Percentiles rank a stretch among this genome's conserved stretches.
Evolutionary conservation across 1,140 invertebrate genomes (phyloP).

Genomic region (Argopecten irradians): DNA sequence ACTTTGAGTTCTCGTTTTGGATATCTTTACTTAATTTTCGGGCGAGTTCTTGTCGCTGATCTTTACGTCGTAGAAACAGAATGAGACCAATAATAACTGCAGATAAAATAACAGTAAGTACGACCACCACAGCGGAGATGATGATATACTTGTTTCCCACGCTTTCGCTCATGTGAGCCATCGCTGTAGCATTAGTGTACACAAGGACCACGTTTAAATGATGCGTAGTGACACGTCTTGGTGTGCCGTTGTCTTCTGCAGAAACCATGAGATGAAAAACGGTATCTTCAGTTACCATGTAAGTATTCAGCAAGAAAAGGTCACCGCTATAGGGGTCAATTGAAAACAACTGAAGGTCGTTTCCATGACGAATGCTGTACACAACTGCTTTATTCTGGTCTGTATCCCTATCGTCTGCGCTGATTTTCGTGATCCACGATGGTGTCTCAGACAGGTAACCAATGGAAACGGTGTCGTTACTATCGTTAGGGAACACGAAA

Average conservation of each 20-base stretch:
- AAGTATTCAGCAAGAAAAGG: slow-evolving; percentile 54
- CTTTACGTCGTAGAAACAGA: slow-evolving; percentile 58
- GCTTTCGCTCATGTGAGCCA: slow-evolving; percentile 29
- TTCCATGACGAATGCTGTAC: slow-evolving; percentile 90
- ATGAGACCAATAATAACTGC: slow-evolving; percentile 64
- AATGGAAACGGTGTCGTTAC: slow-evolving; percentile 64
- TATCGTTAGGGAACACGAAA: slow-evolving; percentile 80
- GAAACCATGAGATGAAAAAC: slow-evolving; percentile 57
- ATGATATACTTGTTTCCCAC: slow-evolving; percentile 57
- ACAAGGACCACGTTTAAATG: slow-evolving; percentile 59
- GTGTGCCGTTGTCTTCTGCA: slow-evolving; percentile 61
- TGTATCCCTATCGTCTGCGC: slow-evolving; percentile 89
- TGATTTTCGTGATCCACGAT: slow-evolving; percentile 56
- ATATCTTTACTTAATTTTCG: slow-evolving; percentile 29
- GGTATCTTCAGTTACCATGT: slow-evolving; percentile 51
- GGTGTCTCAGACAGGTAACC: slow-evolving; percentile 56
- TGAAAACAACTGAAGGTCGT: slow-evolving; percentile 85
- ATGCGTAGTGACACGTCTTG: slow-evolving; percentile 48
- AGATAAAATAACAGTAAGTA: slow-evolving; percentile 65
- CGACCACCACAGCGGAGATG: slow-evolving; percentile 65
- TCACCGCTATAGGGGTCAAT: slow-evolving; percentile 58
- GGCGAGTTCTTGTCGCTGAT: slow-evolving; percentile 34
- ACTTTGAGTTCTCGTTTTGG: slow-evolving; percentile 33
- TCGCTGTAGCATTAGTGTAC: slow-evolving; percentile 62
- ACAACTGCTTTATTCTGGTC: slow-evolving; percentile 90